phyloP scores from a whole-genome alignment of 1,140 invertebrate species.

The Thalassaphorura encarpata region DNA sequence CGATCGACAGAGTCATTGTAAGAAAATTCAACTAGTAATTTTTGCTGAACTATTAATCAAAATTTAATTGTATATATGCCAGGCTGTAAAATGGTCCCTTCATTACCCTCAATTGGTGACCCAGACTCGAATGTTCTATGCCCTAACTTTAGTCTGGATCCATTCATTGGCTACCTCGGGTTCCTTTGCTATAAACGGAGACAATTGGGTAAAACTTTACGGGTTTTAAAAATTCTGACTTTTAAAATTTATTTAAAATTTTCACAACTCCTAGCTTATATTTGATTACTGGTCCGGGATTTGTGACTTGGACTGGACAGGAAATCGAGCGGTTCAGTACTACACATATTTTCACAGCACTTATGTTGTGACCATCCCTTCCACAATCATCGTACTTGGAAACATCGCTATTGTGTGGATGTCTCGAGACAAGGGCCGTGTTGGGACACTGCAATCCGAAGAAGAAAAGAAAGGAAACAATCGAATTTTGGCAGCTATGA shows the following conservation, averaged over 20 bases:
- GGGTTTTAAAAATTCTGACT: too few relatives aligned
- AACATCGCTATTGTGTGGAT: slow-evolving; percentile 10
- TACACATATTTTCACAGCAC: too few relatives aligned
- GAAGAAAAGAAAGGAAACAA: slow-evolving; percentile 2
- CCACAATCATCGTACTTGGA: not conserved
- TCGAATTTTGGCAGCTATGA: slow-evolving; percentile 19
- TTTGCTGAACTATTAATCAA: not conserved
- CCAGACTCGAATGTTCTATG: not conserved
- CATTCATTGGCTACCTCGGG: too few relatives aligned
- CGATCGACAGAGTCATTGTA: slow-evolving; percentile 11
- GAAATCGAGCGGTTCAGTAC: too few relatives aligned
- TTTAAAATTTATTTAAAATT: too few relatives aligned
- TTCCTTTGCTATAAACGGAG: too few relatives aligned
- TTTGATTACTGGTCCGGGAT: slow-evolving; percentile 13
- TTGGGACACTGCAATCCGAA: slow-evolving; percentile 2
- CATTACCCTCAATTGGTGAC: slow-evolving; percentile 16
- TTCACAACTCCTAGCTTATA: not conserved
- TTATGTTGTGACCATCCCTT: slow-evolving; percentile 6
- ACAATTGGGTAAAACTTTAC: too few relatives aligned
- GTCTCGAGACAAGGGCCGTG: slow-evolving; percentile 12
- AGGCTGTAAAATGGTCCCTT: slow-evolving; percentile 16
- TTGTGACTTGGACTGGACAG: slow-evolving; percentile 10
- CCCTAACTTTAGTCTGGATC: too few relatives aligned
- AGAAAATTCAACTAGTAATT: not conserved
- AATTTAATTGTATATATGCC: not conserved